Evolutionary conservation across 1,140 invertebrate species (phyloP).

Genomic region (Halesus radiatus): DNA sequence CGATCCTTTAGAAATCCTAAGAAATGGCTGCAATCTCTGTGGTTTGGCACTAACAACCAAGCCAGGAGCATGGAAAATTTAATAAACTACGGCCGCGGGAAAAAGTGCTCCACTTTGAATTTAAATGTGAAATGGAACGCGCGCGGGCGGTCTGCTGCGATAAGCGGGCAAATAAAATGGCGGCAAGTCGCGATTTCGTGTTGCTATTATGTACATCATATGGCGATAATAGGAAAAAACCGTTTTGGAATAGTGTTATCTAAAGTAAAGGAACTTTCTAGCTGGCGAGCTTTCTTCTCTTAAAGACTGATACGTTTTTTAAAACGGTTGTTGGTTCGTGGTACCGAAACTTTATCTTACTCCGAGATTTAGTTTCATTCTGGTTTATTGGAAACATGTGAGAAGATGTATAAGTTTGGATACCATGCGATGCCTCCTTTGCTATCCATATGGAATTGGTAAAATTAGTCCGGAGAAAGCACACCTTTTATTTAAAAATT

Average conservation of each 20-base stretch:
- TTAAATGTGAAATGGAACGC: slow-evolving; percentile 52
- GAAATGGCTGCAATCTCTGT: neutral
- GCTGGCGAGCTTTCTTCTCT: slow-evolving; percentile 1
- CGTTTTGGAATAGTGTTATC: neutral
- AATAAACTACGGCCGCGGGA: slow-evolving; percentile 48
- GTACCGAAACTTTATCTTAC: too few relatives aligned
- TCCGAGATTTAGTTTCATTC: too few relatives aligned
- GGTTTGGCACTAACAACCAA: neutral
- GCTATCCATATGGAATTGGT: too few relatives aligned
- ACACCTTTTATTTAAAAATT: too few relatives aligned
- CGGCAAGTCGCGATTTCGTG: slow-evolving; percentile 10
- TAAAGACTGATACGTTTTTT: neutral
- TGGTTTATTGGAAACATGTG: too few relatives aligned
- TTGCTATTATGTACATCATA: neutral
- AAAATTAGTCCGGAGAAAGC: too few relatives aligned
- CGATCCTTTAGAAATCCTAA: neutral
- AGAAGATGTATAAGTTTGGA: too few relatives aligned
- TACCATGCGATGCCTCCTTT: too few relatives aligned
- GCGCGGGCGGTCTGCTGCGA: slow-evolving; percentile 7
- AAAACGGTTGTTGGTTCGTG: neutral
- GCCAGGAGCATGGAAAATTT: slow-evolving; percentile 50
- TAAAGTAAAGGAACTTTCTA: neutral
- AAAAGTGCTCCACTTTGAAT: slow-evolving; percentile 50
- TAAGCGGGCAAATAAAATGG: slow-evolving; percentile 36
- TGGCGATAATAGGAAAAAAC: slow-evolving; percentile 17